Base-by-base conservation (phyloP, 2,797 vertebrate species). In the Hemitrygon akajei region DNA sequence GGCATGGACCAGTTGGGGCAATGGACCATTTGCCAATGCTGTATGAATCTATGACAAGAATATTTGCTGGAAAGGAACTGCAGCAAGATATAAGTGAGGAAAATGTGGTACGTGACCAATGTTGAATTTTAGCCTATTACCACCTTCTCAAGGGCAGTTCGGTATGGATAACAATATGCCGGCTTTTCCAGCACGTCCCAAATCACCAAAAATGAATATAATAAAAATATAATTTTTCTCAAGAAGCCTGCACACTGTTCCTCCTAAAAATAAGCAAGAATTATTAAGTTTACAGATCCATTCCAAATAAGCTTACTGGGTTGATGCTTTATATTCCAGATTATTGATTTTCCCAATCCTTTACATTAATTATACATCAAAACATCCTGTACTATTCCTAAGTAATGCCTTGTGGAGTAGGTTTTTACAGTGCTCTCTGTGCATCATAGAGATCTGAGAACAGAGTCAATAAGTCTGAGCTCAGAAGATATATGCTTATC, bases 341-440 rank as follows among this genome's bases (percentile, higher is more conserved):
- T 79, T 11, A 89, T 66, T 89, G 86, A 89, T 89, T 66, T 89
- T 69, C 63, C 86, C 12, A 37, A 69, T n/a, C 20, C 3, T 63
- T 66, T 89, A 34, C 86, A 89, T 89, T 89, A 63, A 89, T 89
- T 89, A 63, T 66, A 69, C 63, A 89, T 89, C 60, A 37, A 89
- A 89, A 37, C 7, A 18, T 69, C n/a, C 86, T 89, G 30, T 10
- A 89, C 20, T 11, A 69, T 69, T 89, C 9, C n/a, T 37, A 2
- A 87, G 30, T 34, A 87, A 37, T 37, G 63, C 18, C n/a, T 37
- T 66, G 18, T 89, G 27, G 7, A 22, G 66, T 69, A 22, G 18
- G 18, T 34, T 69, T 66, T 89, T 89, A 69, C 60, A 66, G 27
- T 63, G 27, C 56, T 63, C n/a, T 37, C 86, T 22, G 0, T 86